phyloP scores from a whole-genome alignment of 2,888 invertebrate species.

The Latrodectus elegans region DNA sequence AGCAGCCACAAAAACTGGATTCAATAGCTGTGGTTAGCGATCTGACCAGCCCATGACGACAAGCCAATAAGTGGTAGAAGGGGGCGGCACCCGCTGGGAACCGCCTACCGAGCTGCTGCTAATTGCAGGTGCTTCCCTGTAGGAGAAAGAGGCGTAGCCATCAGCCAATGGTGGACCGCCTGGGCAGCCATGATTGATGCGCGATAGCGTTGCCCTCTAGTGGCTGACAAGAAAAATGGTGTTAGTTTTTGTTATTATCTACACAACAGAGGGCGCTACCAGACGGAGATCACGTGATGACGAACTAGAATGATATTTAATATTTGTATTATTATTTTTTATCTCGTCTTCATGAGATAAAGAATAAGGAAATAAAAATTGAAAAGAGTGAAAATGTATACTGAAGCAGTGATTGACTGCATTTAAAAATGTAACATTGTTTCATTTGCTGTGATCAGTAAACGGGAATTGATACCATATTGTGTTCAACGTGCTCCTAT shows the following conservation, averaged over 20 bases:
- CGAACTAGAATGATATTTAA: constrained; percentile 39
- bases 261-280: constrained; percentile 33
- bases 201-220: constrained; percentile 42
- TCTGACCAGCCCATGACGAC: constrained; percentile 44
- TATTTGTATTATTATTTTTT: not conserved
- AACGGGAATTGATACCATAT: too few species aligned
- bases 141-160: constrained; percentile 46
- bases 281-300: constrained; percentile 40
- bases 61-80: constrained; percentile 66
- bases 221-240: not conserved
- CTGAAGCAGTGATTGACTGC: too few species aligned
- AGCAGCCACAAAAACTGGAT: constrained; percentile 26
- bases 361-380: constrained; percentile 6
- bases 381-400: too few species aligned
- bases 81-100: constrained; percentile 52
- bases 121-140: constrained; percentile 61
- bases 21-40: constrained; percentile 64
- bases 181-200: constrained; percentile 67
- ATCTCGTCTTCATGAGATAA: constrained; percentile 1
- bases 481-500: too few species aligned
- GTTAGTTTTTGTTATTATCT: constrained; percentile 9
- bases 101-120: constrained; percentile 60
- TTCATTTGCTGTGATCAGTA: too few species aligned
- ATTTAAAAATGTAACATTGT: too few species aligned
- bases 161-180: constrained; percentile 68